Evolutionary conservation across 1,140 invertebrate species (phyloP), one percentile per base, ranked within the genome.

Genomic region (Aradophagus sp.): DNA sequence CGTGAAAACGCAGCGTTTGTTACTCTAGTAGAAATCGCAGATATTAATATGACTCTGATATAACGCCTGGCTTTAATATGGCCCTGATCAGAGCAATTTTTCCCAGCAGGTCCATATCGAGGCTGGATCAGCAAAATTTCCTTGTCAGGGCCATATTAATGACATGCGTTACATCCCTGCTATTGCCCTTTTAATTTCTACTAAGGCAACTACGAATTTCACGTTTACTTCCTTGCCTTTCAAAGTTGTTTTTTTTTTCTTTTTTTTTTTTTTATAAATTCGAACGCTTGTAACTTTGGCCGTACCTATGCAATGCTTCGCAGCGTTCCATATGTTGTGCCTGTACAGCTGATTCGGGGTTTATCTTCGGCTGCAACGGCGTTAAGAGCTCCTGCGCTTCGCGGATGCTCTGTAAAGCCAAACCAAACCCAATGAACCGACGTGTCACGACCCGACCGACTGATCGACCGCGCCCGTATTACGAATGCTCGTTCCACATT

Each of bases 401-500:
- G 31, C 62, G 19, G 55, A 35, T 56, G 44, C 34, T 63, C 56
- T 73, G 61, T 59, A 63, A 68, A 63, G 50, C 36, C 68, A 65
- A 65, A 56, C 42, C 29, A 53, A 53, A 63, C 39, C 47, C 58
- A 50, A 67, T 61, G 45, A 73, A 58, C 34, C 52, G 19, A 67
- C 58, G 62, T 39, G 45, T 47, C 62, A 53, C 63, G 52, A 48
- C 63, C 62, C 63, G 45, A 59, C 48, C 58, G 56, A 65, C 59
- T 71, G 59, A 71, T 71, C 70, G 70, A 73, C 63, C 70, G 70
- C 70, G 58, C 70, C 70, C 70, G 62, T 58, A 66, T 62, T 50
- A 58, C 56, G 44, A 70, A 39, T 70, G 42, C 55, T 50, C 20
- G 48, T 23, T 58, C 63, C 13, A 63, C 36, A 67, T 67, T 67